phyloP scores from a whole-genome alignment of 1,140 invertebrate species.

The Zophobas morio region DNA sequence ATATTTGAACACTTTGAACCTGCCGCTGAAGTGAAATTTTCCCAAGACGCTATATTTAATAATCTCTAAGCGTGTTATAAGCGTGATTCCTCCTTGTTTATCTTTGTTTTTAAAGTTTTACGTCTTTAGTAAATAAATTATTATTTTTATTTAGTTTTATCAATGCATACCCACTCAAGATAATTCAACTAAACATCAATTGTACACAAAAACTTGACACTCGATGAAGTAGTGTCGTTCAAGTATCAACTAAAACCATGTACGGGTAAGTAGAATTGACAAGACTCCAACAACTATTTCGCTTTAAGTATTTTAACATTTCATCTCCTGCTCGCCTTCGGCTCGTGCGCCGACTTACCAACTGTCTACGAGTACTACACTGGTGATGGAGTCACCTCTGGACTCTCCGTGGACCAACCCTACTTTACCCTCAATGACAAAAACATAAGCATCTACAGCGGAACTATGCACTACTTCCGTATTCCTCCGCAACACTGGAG shows the following conservation, averaged over 20 bases:
- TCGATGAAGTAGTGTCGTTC: too few relatives aligned
- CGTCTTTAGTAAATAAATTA: too few relatives aligned
- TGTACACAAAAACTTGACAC: too few relatives aligned
- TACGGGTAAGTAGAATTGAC: too few relatives aligned
- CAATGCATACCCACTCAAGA: too few relatives aligned
- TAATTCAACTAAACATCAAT: too few relatives aligned
- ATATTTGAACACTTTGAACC: constrained; percentile 63
- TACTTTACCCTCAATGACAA: constrained; percentile 57
- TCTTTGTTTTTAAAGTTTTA: background rate
- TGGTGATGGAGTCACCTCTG: constrained; percentile 50
- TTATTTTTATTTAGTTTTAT: too few relatives aligned
- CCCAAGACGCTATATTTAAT: constrained; percentile 54
- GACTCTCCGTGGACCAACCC: constrained; percentile 49
- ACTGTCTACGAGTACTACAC: constrained; percentile 60
- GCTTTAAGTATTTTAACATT: too few relatives aligned
- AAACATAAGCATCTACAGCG: constrained; percentile 66
- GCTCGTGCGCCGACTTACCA: constrained; percentile 33
- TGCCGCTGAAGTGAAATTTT: constrained; percentile 52
- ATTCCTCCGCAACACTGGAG: constrained; percentile 76
- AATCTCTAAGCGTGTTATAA: too few relatives aligned
- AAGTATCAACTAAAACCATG: too few relatives aligned
- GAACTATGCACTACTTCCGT: constrained; percentile 93
- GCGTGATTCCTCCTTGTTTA: background rate
- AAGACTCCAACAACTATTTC: too few relatives aligned
- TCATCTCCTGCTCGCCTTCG: too few relatives aligned